Percentiles rank a stretch among this genome's conserved stretches.
These are phyloP conservation scores for Macaria liturata DNA, from an alignment of 2,888 invertebrate genomes.

Conservation along the genomic window DNA sequence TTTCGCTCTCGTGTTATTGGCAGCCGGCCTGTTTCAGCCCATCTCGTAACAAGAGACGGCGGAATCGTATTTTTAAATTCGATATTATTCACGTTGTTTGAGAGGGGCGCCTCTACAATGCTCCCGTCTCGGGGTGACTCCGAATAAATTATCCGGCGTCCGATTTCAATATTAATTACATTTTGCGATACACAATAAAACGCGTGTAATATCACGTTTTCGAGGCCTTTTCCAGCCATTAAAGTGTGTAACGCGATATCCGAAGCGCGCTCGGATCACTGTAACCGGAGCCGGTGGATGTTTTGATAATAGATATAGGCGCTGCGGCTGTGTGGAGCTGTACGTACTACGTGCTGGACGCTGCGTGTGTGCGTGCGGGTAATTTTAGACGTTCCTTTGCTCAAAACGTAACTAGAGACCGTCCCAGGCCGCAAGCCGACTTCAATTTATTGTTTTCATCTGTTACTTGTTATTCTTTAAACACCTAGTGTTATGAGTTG, in stretches of 20 bases:
- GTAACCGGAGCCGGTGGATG: conserved; percentile 81
- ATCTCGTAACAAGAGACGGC: conserved; percentile 69
- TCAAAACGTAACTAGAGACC: conserved; percentile 81
- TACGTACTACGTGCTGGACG: conserved; percentile 52
- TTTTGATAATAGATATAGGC: conserved; percentile 83
- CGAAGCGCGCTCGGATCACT: conserved; percentile 82
- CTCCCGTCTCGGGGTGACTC: conserved; percentile 59
- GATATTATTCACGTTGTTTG: conserved; percentile 62
- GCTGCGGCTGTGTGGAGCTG: conserved; percentile 61
- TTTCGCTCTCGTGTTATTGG: conserved; percentile 70
- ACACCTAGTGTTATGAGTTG: conserved; percentile 40
- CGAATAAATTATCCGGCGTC: conserved; percentile 77
- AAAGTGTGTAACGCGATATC: conserved; percentile 82
- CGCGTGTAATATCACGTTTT: conserved; percentile 82
- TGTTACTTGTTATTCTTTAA: conserved; percentile 61
- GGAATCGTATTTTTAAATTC: conserved; percentile 80
- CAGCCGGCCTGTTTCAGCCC: conserved; percentile 70
- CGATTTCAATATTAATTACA: conserved; percentile 81
- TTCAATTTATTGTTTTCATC: conserved; percentile 81
- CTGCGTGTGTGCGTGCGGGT: conserved; percentile 74
- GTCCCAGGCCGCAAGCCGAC: conserved; percentile 81
- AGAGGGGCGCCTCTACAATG: conserved; percentile 61
- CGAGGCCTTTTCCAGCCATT: conserved; percentile 84
- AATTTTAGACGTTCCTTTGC: conserved; percentile 84
- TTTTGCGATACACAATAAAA: conserved; percentile 81